phyloP scores from a whole-genome alignment of 2,797 vertebrate species.

The Botia kubotai region DNA sequence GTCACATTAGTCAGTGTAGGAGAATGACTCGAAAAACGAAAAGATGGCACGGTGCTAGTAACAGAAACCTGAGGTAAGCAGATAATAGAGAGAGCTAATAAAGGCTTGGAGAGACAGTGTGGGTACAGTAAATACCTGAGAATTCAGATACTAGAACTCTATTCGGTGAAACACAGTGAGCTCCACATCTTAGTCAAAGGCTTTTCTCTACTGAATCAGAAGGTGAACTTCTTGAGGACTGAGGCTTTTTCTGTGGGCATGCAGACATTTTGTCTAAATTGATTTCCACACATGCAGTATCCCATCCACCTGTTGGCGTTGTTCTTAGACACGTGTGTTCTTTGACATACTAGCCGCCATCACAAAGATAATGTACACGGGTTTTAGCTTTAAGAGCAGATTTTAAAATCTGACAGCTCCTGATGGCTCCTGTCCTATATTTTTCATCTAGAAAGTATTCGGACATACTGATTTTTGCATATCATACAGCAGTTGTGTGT shows the following conservation, averaged over 20 bases:
- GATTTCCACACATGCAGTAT: no score
- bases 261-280: no score
- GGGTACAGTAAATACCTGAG: not conserved
- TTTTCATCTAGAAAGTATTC: not conserved
- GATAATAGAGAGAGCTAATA: not conserved
- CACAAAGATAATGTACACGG: no score
- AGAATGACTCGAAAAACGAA: not conserved
- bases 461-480: not conserved
- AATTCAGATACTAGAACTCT: constrained; percentile 18
- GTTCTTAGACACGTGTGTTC: no score
- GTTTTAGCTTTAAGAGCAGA: no score
- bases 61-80: not conserved
- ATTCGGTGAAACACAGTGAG: not conserved
- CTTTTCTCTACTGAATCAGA: not conserved
- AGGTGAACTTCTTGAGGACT: not conserved
- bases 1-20: not conserved
- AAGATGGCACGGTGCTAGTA: not conserved
- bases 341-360: no score
- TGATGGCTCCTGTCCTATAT: no score
- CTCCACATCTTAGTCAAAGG: constrained; percentile 4
- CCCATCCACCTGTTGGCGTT: no score
- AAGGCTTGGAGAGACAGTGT: not conserved
- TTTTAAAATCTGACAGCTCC: no score
- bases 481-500: not conserved
- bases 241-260: not conserved